phyloP scores from a whole-genome alignment of 2,113 vertebrate genomes.

The Elephas maximus region DNA sequence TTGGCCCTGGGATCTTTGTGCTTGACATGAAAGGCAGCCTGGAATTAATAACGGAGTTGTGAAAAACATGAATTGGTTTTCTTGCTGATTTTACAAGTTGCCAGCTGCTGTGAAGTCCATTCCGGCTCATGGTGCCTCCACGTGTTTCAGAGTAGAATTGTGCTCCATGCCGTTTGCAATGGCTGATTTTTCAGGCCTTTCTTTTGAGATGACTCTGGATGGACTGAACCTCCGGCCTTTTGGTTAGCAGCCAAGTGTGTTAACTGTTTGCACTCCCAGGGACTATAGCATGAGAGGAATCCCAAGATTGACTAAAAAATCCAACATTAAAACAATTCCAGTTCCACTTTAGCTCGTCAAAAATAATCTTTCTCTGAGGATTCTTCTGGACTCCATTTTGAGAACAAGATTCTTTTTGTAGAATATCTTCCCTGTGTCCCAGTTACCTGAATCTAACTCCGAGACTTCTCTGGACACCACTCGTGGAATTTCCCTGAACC shows the following conservation, averaged over 20 bases:
- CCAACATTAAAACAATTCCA: not conserved
- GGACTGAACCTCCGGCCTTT: not conserved
- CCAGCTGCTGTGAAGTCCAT: not conserved
- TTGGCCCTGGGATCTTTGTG: not conserved
- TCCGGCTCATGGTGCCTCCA: not conserved
- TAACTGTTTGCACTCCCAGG: not conserved
- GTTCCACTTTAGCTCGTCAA: not conserved
- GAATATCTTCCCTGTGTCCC: not conserved
- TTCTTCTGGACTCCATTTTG: not conserved
- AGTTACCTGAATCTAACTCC: not conserved
- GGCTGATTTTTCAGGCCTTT: not conserved
- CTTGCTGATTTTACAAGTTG: not conserved
- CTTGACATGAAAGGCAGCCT: not conserved
- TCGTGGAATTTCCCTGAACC: not conserved
- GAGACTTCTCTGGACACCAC: not conserved
- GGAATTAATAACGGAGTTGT: constrained; percentile 5
- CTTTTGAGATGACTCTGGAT: not conserved
- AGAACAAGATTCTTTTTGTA: not conserved
- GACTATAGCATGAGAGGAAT: not conserved
- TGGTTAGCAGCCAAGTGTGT: not conserved
- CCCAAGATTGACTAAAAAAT: not conserved
- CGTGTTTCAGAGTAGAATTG: not conserved
- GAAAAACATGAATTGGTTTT: not conserved
- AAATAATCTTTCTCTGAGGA: not conserved
- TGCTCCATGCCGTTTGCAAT: not conserved